Base-by-base conservation (phyloP, 2,888 invertebrate genomes). In the Creontiades dilutus region DNA sequence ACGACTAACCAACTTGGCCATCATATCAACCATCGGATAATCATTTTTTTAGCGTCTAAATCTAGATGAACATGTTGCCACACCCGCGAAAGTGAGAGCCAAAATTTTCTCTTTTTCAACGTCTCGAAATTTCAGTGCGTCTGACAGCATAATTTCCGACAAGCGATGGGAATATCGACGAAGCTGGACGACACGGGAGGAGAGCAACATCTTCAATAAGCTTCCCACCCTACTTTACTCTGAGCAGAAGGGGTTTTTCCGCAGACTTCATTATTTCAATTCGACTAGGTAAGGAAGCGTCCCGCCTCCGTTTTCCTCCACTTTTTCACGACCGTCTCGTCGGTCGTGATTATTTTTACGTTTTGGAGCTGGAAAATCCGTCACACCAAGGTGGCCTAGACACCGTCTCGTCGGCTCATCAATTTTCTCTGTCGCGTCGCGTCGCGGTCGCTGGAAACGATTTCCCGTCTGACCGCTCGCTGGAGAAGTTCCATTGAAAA, bases 371-470 rank as follows among this genome's bases (percentile, higher is more conserved):
- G 16, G 46, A 19, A 78, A 78, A 78, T 78, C 78, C 52, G 68
- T 68, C 68, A 68, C 68, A 23, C 68, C 23, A 12, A 13, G 27
- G 9, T 19, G 68, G 11, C 12, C 52, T 52, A 82, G 82, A 82
- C 82, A 82, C 82, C 82, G 82, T 82, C 82, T 82, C 52, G 82
- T 23, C 82, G 52, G 23, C 19, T 52, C 82, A 82, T 82, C 82
- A 82, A 82, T 82, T 82, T 68, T 23, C 23, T 12, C 23, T 23
- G 68, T 68, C 68, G 19, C 27, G 68, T 68, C 68, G 19, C 27
- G 68, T 68, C 68, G 68, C 19, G 11, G 19, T 23, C 68, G 68
- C 23, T 68, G 68, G 9, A 19, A 27, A 23, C 68, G 9, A 68
- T 68, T 68, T 82, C 52, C 82, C 82, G 78, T 52, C 82, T 82